A percentile compares a stretch with the other conserved stretches of the same genome.
Conservation (phyloP, 2,797 vertebrate genomes). For the Gadopsis bispinosus region DNA sequence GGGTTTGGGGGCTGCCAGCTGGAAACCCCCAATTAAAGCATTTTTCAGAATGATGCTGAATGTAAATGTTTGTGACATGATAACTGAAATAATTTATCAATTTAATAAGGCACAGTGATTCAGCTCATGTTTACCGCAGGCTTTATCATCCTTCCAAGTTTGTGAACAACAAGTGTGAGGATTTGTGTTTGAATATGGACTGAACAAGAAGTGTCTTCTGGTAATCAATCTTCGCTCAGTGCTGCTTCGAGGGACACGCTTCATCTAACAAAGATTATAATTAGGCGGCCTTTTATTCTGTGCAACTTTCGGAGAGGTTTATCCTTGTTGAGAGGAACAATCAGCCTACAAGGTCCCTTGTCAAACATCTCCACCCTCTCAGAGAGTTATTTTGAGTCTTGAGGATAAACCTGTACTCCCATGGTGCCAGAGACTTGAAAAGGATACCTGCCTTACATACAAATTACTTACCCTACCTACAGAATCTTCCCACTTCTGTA, state of each 20-base stretch:
- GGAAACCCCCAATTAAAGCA: background rate
- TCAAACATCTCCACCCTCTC: slow-evolving; percentile 65
- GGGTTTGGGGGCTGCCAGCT: background rate
- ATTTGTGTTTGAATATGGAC: slow-evolving; percentile 52
- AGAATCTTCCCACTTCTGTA: slow-evolving; percentile 47
- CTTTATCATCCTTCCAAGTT: slow-evolving; percentile 37
- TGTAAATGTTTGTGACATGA: slow-evolving; percentile 44
- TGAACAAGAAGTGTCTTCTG: slow-evolving; percentile 46
- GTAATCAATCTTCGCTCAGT: slow-evolving; percentile 72
- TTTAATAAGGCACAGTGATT: slow-evolving; percentile 44
- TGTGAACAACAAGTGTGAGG: slow-evolving; percentile 35
- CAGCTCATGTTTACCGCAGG: slow-evolving; percentile 47
- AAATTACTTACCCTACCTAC: slow-evolving; percentile 60
- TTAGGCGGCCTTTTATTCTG: slow-evolving; percentile 65
- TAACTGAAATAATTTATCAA: slow-evolving; percentile 50
- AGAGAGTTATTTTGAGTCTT: slow-evolving; percentile 72
- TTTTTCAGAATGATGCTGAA: slow-evolving; percentile 11
- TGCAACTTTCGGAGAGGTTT: slow-evolving; percentile 62
- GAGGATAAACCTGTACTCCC: slow-evolving; percentile 66
- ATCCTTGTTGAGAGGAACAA: slow-evolving; percentile 74
- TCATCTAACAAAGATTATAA: slow-evolving; percentile 74
- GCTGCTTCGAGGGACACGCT: slow-evolving; percentile 60
- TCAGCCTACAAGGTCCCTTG: slow-evolving; percentile 68
- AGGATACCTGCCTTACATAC: slow-evolving; percentile 63
- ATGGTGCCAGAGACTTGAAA: slow-evolving; percentile 50